A percentile compares a stretch with the other conserved stretches of the same genome.
Conservation (phyloP, 2,797 vertebrate genomes). For the Sitta carolinensis region DNA sequence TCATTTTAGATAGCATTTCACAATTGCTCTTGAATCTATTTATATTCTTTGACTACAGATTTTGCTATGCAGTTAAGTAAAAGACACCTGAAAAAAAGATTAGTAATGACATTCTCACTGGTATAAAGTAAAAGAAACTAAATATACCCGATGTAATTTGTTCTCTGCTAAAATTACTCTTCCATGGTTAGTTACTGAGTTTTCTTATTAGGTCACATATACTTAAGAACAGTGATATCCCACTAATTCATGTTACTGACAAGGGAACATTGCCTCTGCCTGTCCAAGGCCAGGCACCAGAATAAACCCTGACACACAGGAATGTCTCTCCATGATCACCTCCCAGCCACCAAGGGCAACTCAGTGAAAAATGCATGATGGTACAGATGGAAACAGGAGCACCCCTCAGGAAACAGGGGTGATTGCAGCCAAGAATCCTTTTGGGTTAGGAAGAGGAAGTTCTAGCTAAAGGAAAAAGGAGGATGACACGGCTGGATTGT, state of each 20-base stretch:
- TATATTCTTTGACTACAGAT: not conserved
- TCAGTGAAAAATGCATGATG: not conserved
- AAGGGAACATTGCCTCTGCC: not conserved
- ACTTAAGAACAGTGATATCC: conserved; percentile 39
- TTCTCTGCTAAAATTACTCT: conserved; percentile 60
- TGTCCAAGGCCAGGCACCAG: not conserved
- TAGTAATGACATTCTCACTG: not conserved
- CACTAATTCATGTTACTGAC: not conserved
- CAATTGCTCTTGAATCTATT: conserved; percentile 14
- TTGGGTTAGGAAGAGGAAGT: not conserved
- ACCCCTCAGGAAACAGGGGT: not conserved
- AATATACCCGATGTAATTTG: conserved; percentile 49
- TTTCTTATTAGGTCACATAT: conserved; percentile 51
- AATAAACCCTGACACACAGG: not conserved
- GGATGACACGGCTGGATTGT: not conserved
- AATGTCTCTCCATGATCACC: not conserved
- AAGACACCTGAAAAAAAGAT: conserved; percentile 8
- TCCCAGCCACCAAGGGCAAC: not conserved
- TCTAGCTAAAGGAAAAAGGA: not conserved
- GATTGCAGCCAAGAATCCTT: not conserved
- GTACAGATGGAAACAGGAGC: not conserved
- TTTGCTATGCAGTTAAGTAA: conserved; percentile 5
- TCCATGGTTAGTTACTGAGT: conserved; percentile 32
- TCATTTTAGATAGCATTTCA: not conserved
- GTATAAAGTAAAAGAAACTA: conserved; percentile 54